A percentile compares a stretch with the other conserved stretches of the same genome.
phyloP scores from a whole-genome alignment of 2,797 vertebrate genomes.

The Macrochelys suwanniensis region DNA sequence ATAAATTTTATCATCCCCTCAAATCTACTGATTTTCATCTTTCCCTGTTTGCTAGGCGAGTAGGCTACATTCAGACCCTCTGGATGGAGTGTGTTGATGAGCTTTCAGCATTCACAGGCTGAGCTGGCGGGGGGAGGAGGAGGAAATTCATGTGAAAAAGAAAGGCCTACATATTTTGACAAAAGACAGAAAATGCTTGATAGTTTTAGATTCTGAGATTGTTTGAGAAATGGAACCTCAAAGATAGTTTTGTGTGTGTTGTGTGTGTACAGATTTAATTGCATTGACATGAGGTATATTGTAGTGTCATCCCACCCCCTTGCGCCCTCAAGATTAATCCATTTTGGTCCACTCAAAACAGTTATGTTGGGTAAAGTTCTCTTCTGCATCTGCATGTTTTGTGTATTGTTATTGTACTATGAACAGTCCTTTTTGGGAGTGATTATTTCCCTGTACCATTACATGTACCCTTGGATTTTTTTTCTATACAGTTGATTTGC shows the following conservation, averaged over 20 bases:
- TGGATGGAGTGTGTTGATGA: background rate
- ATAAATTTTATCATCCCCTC: slow-evolving; percentile 49
- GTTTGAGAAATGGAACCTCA: background rate
- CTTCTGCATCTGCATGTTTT: rapidly evolving
- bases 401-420: background rate
- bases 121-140: background rate
- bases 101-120: background rate
- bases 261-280: background rate
- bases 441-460: background rate
- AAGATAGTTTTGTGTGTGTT: background rate
- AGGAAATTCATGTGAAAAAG: background rate
- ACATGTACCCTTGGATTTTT: rapidly evolving
- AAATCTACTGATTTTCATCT: background rate
- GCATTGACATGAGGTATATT: rapidly evolving
- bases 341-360: rapidly evolving
- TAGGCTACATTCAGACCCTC: slow-evolving; percentile 21
- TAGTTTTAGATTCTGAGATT: background rate
- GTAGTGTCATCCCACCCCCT: background rate
- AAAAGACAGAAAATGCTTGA: background rate
- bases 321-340: background rate
- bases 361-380: background rate
- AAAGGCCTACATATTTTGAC: background rate
- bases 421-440: background rate
- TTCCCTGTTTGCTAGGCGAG: slow-evolving; percentile 25
- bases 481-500: background rate